phyloP scores from a whole-genome alignment of 2,888 invertebrate genomes.

The Hirtodrosophila confusa region DNA sequence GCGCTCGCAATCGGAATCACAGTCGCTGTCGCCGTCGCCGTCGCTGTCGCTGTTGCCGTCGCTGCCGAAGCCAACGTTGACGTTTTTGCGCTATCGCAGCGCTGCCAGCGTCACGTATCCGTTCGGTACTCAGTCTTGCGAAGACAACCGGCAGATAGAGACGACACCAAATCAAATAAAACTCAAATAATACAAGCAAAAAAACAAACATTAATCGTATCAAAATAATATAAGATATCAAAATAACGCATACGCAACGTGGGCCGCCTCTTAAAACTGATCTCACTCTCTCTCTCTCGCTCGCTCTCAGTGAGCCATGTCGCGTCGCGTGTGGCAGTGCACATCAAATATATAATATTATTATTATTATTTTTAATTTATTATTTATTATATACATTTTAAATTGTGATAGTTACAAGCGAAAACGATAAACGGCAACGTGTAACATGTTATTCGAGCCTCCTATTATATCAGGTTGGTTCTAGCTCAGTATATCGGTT shows the following conservation, averaged over 20 bases:
- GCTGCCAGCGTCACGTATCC: slow-evolving; percentile 69
- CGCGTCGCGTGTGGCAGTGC: slow-evolving; percentile 54
- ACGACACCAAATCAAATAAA: slow-evolving; percentile 65
- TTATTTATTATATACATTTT: slow-evolving; percentile 22
- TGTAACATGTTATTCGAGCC: slow-evolving; percentile 82
- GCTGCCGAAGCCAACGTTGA: slow-evolving; percentile 14
- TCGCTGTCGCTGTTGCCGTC: slow-evolving; percentile 18
- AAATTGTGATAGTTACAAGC: slow-evolving; percentile 57
- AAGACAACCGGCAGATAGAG: slow-evolving; percentile 84
- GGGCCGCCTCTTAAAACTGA: slow-evolving; percentile 6
- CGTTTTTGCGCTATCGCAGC: slow-evolving; percentile 60
- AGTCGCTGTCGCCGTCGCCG: slow-evolving; percentile 22
- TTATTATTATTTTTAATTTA: slow-evolving; percentile 8
- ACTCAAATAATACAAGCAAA: slow-evolving; percentile 1
- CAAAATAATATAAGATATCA: neutral
- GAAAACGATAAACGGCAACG: slow-evolving; percentile 7
- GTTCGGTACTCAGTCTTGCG: slow-evolving; percentile 81
- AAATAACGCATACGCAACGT: slow-evolving; percentile 62
- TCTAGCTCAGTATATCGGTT: slow-evolving; percentile 10
- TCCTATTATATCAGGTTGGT: slow-evolving; percentile 83
- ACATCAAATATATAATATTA: slow-evolving; percentile 13
- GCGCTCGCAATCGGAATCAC: slow-evolving; percentile 64
- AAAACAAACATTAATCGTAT: no score
- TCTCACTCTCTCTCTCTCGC: neutral
- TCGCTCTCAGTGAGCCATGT: slow-evolving; percentile 32